These are phyloP conservation scores for Sarcophaga carnaria DNA, from an alignment of 2,888 invertebrate species.

Conservation along the genomic window DNA sequence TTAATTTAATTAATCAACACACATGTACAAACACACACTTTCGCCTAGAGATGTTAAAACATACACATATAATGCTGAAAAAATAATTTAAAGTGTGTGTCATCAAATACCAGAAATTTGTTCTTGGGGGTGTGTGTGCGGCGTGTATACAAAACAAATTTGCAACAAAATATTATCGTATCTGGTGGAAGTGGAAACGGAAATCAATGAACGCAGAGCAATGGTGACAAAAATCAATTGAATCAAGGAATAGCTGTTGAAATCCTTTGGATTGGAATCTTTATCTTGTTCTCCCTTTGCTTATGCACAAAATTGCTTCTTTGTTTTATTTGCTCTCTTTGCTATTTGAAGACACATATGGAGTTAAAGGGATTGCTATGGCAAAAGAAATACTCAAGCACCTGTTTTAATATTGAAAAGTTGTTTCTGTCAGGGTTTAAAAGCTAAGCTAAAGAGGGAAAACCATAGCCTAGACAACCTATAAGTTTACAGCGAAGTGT, in stretches of 20 bases:
- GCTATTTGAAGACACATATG: no score
- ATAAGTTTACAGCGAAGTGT: no score
- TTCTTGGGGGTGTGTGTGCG: not conserved
- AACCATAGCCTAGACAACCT: no score
- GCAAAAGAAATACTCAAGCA: no score
- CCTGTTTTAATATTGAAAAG: no score
- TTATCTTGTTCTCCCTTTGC: not conserved
- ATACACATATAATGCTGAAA: not conserved
- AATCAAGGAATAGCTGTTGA: not conserved
- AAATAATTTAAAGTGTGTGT: not conserved
- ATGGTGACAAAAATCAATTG: not conserved
- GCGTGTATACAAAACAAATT: not conserved
- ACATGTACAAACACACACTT: not conserved
- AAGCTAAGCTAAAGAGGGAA: no score
- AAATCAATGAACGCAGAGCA: not conserved
- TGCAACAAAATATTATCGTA: slow-evolving; percentile 8
- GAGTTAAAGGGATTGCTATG: no score
- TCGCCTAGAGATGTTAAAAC: not conserved
- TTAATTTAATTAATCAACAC: slow-evolving; percentile 27
- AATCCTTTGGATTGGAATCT: slow-evolving; percentile 2
- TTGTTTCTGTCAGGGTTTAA: no score
- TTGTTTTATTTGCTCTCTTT: no score
- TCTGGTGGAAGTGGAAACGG: not conserved
- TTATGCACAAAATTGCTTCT: no score
- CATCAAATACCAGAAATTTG: slow-evolving; percentile 10